Evolutionary conservation across 1,140 invertebrate species (phyloP), one percentile per base, ranked within the genome.

Genomic region (Oscheius sp.): DNA sequence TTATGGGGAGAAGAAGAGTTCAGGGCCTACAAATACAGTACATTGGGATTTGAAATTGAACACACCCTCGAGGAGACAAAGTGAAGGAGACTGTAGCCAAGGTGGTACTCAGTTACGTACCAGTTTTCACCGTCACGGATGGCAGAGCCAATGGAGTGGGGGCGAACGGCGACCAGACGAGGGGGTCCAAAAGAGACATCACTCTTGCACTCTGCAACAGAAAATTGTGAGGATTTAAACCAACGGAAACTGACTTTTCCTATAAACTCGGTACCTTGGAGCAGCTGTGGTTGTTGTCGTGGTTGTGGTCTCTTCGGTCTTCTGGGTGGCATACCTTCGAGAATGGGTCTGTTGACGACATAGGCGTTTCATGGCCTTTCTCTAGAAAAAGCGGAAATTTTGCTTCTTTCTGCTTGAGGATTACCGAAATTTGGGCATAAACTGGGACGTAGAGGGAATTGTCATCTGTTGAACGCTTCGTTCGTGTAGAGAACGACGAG

Each of bases 301-400:
- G 49, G 49, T 55, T 23, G 49, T 55, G 49, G 49, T 55, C 7
- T 7, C 7, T 4, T 20, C 15, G 23, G 10, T 13, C 23, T 29
- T 10, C 18, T 29, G 32, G 18, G 31, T 63, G 15, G 20, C 36
- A 26, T 34, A 32, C 18, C 36, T 35, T 26, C 32, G 31, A 15
- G 18, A 15, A 45, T 18, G 23, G 32, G 28, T 63, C 18, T 63
- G 61, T 42, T 63, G 61, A 7, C 32, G 10, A 63, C 61, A 63
- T 18, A 63, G n/a, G 7, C 61, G 15, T 32, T 63, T 63, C 61
- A 63, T 63, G 15, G 61, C 61, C 36, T 63, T 63, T 34, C 61
- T 29, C 61, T 63, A 26, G 15, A 34, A 63, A 34, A 36, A 36
- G 13, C 55, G n/a, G n/a, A n/a, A n/a, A n/a, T n/a, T n/a, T n/a